Base-by-base conservation (phyloP, 2,888 invertebrate species). In the Tachina lurida region DNA sequence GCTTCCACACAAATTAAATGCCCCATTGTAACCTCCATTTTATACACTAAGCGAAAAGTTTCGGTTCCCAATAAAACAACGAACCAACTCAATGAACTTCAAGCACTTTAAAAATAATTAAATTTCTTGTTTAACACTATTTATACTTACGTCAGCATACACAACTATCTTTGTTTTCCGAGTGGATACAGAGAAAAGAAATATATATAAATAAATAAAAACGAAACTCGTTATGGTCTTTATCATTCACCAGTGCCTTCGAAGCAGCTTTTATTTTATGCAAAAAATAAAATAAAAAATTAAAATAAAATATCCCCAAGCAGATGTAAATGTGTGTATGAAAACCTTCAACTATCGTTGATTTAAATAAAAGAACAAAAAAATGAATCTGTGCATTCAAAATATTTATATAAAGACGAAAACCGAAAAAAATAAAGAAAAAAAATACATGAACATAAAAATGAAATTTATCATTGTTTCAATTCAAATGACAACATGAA, bases 401-500 rank as follows among this genome's bases (percentile, higher is more conserved):
- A 71, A 49, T 65, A 41, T 22, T 1, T 31, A 17, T 45, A 19
- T n/a, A 45, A 70, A 67, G 19, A 58, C 9, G n/a, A 54, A 68
- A 68, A 31, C 1, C 17, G 31, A 12, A 17, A 13, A 56, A 58
- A 54, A 5, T 0, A 31, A 7, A 7, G 7, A 31, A 7, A 31
- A 31, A 7, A 31, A 31, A 31, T 2, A 31, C 31, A 78, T 52
- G 60, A 84, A 77, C 60, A 77, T 81, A 70, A 79, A 70, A 79
- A 79, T 74, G 70, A 78, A 82, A 86, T 86, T 86, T 86, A 86
- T 86, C 83, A 86, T 86, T 86, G 86, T 86, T 86, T 86, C 79
- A 79, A 73, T 86, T 83, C 76, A 86, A 86, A 86, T 86, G 79
- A 83, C 86, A 86, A 83, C 75, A 83, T 86, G 86, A 86, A 86